A percentile compares a stretch with the other conserved stretches of the same genome.
These are phyloP conservation scores for Cryptotermes secundus DNA, from an alignment of 1,140 invertebrate species.

Conservation along the genomic window DNA sequence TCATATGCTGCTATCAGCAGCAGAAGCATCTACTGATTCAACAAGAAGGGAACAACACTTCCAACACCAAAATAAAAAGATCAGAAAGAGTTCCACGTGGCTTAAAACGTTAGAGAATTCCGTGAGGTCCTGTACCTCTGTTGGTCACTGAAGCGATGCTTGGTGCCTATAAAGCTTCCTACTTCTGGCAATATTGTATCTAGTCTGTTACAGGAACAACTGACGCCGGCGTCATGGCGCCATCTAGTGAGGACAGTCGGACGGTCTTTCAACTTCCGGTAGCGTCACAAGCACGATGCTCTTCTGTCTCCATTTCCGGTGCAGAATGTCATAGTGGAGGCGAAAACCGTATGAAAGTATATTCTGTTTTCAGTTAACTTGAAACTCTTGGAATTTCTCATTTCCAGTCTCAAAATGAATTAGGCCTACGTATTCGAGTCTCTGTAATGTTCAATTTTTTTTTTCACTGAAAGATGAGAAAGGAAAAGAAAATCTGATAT, in stretches of 20 bases:
- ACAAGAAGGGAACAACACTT: background rate
- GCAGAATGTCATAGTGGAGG: background rate
- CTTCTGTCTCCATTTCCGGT: background rate
- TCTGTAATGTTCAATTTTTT: too few relatives aligned
- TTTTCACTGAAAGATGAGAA: too few relatives aligned
- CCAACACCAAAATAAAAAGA: background rate
- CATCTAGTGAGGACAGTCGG: slow-evolving; percentile 3
- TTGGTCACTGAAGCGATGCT: background rate
- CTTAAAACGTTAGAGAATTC: too few relatives aligned
- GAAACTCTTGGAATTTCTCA: background rate
- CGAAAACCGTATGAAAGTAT: background rate
- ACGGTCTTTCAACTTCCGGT: slow-evolving; percentile 9
- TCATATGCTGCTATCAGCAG: background rate
- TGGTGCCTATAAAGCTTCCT: background rate
- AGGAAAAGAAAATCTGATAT: too few relatives aligned
- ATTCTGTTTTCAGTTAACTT: background rate
- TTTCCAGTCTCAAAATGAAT: too few relatives aligned
- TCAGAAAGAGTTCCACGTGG: too few relatives aligned
- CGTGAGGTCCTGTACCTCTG: too few relatives aligned
- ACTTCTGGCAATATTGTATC: background rate
- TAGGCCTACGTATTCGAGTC: too few relatives aligned
- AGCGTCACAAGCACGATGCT: background rate
- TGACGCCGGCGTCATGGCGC: background rate
- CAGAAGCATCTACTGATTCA: background rate
- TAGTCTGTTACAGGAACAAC: background rate